These are phyloP conservation scores for Cylloceria caligata DNA, from an alignment of 2,888 invertebrate species.

Conservation along the genomic window DNA sequence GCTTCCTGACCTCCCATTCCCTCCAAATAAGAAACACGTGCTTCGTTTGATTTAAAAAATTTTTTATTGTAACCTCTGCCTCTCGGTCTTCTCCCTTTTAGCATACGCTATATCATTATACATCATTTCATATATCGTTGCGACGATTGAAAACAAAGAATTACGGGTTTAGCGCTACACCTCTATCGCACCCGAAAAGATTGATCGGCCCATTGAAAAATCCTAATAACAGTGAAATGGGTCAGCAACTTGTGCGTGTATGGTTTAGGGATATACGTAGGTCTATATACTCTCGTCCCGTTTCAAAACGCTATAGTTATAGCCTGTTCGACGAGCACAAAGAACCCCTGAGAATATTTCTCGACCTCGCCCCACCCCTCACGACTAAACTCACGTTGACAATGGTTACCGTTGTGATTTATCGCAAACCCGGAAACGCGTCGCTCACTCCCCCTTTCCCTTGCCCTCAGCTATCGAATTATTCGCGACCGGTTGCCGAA, in stretches of 20 bases:
- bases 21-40: conserved; percentile 46
- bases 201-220: conserved; percentile 49
- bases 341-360: conserved; percentile 55
- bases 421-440: conserved; percentile 62
- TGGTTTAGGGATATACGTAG: conserved; percentile 32
- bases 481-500: conserved; percentile 50
- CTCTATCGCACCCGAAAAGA: conserved; percentile 19
- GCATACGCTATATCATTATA: neutral
- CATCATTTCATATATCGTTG: neutral
- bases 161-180: neutral
- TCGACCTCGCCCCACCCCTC: conserved; percentile 23
- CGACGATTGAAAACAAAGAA: conserved; percentile 18
- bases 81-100: neutral
- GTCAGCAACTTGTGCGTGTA: conserved; percentile 47
- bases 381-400: conserved; percentile 24
- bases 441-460: conserved; percentile 23
- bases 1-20: conserved; percentile 10
- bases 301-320: conserved; percentile 21
- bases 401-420: conserved; percentile 57
- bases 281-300: conserved; percentile 28
- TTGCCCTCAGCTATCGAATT: conserved; percentile 45
- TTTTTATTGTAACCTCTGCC: neutral
- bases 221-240: conserved; percentile 50
- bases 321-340: conserved; percentile 39
- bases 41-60: neutral